These are phyloP conservation scores for Harpalus rubripes DNA, from an alignment of 2,888 invertebrate genomes.

Conservation along the genomic window DNA sequence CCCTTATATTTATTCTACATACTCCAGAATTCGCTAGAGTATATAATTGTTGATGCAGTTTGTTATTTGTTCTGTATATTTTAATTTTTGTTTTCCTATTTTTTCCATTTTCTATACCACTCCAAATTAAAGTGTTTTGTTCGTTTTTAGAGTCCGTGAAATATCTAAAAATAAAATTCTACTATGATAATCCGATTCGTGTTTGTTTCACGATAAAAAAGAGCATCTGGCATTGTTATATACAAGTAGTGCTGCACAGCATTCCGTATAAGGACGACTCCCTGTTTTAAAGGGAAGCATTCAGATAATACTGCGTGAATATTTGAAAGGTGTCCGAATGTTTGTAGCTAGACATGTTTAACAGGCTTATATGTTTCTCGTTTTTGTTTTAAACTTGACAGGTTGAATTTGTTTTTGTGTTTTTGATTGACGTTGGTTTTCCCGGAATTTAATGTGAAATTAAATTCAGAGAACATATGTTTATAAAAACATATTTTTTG, in stretches of 20 bases:
- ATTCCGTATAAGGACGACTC: not conserved
- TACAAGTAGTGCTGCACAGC: not conserved
- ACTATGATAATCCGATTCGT: not conserved
- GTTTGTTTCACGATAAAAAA: not conserved
- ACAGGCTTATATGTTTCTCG: slow-evolving; percentile 21
- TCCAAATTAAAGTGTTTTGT: too few relatives aligned
- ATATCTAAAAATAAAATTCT: not conserved
- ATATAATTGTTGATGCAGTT: too few relatives aligned
- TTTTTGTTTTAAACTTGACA: slow-evolving; percentile 38
- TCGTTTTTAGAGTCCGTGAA: too few relatives aligned
- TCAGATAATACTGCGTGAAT: not conserved
- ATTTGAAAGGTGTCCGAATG: slow-evolving; percentile 2
- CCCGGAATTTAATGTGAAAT: too few relatives aligned
- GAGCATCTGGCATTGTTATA: not conserved
- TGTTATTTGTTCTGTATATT: too few relatives aligned
- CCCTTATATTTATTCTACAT: too few relatives aligned
- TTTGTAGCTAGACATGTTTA: slow-evolving; percentile 23
- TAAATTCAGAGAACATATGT: too few relatives aligned
- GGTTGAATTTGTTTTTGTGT: slow-evolving; percentile 29
- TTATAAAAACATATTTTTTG: too few relatives aligned
- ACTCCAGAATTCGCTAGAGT: too few relatives aligned
- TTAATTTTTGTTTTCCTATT: too few relatives aligned
- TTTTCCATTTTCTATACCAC: too few relatives aligned
- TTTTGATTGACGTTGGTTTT: slow-evolving; percentile 14
- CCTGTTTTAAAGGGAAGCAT: not conserved